Percentiles rank a stretch among this genome's conserved stretches.
These are phyloP conservation scores for Prosopocoilus inquinatus DNA, from an alignment of 2,888 invertebrate genomes.

Conservation along the genomic window DNA sequence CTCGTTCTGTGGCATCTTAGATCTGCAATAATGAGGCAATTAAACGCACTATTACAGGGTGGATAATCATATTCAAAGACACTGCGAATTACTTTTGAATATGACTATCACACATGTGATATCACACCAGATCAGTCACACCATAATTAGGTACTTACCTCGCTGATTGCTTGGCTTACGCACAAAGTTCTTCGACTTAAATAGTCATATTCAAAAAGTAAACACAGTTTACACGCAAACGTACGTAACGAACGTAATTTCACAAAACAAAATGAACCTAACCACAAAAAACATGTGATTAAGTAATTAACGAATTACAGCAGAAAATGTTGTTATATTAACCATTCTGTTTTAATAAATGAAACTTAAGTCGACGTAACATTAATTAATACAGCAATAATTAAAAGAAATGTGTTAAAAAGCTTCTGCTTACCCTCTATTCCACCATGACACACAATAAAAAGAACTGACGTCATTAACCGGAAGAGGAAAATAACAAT, in stretches of 20 bases:
- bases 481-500: no score
- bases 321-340: no score
- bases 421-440: conserved; percentile 39
- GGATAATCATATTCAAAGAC: conserved; percentile 44
- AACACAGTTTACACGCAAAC: background rate
- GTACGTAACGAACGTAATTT: no score
- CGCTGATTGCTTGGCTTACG: background rate
- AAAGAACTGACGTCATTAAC: conserved; percentile 24
- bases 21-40: conserved; percentile 30
- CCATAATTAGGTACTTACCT: conserved; percentile 46
- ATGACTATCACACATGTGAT: conserved; percentile 42
- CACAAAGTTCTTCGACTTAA: conserved; percentile 3
- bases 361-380: background rate
- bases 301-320: no score
- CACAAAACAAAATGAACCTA: no score
- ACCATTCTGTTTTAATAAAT: background rate
- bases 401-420: no score
- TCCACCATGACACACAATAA: conserved; percentile 45
- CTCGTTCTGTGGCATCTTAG: conserved; percentile 95
- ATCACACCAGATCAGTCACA: conserved; percentile 13
- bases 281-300: no score
- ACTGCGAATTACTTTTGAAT: conserved; percentile 40
- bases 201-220: conserved; percentile 26
- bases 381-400: no score
- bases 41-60: conserved; percentile 16